Base-by-base conservation (phyloP, 2,113 vertebrate species). In the Notothenia coriiceps region DNA sequence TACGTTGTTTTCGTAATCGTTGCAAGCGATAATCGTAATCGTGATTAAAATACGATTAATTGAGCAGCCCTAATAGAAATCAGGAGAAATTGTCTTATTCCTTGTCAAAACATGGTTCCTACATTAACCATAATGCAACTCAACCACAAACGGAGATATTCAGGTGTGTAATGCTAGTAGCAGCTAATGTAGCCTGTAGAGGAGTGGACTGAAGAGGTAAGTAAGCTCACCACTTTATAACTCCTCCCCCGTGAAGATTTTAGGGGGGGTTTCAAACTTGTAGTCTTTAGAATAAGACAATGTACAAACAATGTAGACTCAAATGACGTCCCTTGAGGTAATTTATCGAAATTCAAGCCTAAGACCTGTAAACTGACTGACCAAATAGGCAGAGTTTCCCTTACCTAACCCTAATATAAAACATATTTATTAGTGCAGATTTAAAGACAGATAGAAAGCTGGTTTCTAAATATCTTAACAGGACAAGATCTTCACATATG, bases 401-500 rank as follows among this genome's bases (percentile, higher is more conserved):
- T 75, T 55, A n/a, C n/a, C n/a, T n/a, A n/a, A n/a, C n/a, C n/a
- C n/a, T 64, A n/a, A 66, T 59, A 11, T 25, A 40, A 69, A 66
- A 57, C 29, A 50, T 14, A 54, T 11, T 17, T 7, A 65, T 52
- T 17, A 49, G 4, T 10, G 43, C 43, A 49, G 43, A 56, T 68
- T 60, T 54, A 62, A 65, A 54, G 18, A 33, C 44, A 55, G 14
- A 44, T 12, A 50, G 68, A 25, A 33, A 33, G 9, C 13, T 20
- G 33, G 43, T 17, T 55, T 17, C 29, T 20, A 74, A 18, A 8
- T 18, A 70, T 73, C 61, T 43, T 62, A 82, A 33, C 64, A 47
- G 50, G 3, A 73, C 35, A 1, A 7, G 79, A 55, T 35, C 43
- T 64, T 11, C 52, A 59, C 74, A 88, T 79, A 74, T 79, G 47